Base-by-base conservation (phyloP, 1,140 invertebrate genomes). In the Bradysia coprophila region DNA sequence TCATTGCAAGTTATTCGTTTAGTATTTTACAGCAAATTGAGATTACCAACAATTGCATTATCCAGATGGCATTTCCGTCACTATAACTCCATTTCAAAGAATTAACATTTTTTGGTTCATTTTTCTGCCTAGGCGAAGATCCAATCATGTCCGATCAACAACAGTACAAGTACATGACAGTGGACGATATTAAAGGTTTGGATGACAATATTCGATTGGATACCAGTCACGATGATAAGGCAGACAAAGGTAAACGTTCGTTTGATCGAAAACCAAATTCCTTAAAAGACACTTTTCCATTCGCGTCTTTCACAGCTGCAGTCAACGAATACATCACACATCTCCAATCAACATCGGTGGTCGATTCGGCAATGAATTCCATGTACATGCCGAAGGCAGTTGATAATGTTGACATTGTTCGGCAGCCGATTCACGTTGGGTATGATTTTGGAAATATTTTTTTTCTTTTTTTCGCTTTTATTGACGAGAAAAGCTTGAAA, bases 371-470 rank as follows among this genome's bases (percentile, higher is more conserved):
- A 28, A 36, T 9, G 6, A 11, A 36, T 36, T 6, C 33, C 33
- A 6, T 6, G 6, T 36, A 42, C 16, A 42, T 42, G 5, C n/a
- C 18, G 47, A 44, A 48, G 36, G 11, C 38, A 34, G 23, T 33
- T 0, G 82, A 86, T 60, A 86, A 86, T 55, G 67, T 84, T 3
- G 74, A 73, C 47, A 73, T 86, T 40, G 66, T 69, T 31, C 63
- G 69, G 46, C 71, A 78, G 47, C 75, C 77, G 2, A 64, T 81
- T 21, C 74, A 78, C 56, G 72, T 81, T 48, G 82, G 82, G 82
- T 86, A 71, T 42, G 19, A 41, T 13, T n/a, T n/a, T n/a, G n/a
- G n/a, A n/a, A 45, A 18, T 18, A 10, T 40, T 11, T 37, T 8
- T 37, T 8, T 8, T 37, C 36, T 11, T 37, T 8, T 37, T 37